These are phyloP conservation scores for Etheostoma spectabile DNA, from an alignment of 2,113 vertebrate species.

Conservation along the genomic window DNA sequence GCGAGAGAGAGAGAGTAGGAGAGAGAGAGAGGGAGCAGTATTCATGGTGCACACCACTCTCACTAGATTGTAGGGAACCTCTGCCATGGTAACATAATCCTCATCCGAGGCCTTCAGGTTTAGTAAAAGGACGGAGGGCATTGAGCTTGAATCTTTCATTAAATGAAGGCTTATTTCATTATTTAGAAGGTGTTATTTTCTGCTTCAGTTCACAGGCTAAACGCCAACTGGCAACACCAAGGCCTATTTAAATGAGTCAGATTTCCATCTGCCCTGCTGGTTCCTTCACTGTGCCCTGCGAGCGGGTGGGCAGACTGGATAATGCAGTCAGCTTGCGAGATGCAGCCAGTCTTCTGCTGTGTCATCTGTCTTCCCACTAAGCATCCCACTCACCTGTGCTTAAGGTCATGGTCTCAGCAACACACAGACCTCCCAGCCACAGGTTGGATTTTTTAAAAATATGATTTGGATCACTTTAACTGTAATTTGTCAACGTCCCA, in stretches of 20 bases:
- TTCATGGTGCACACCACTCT: constrained; percentile 39
- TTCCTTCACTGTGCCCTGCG: constrained; percentile 39
- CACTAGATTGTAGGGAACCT: constrained; percentile 42
- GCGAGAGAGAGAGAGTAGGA: neutral
- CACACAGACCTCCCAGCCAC: constrained; percentile 45
- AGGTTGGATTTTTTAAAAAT: constrained; percentile 37
- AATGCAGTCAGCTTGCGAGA: constrained; percentile 60
- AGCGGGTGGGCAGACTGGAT: constrained; percentile 64
- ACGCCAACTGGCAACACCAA: constrained; percentile 81
- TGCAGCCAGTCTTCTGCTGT: constrained; percentile 52
- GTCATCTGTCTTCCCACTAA: constrained; percentile 56
- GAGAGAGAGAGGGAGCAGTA: constrained; percentile 38
- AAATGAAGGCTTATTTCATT: constrained; percentile 80
- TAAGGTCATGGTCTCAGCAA: constrained; percentile 31
- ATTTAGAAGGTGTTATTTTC: constrained; percentile 83
- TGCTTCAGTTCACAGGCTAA: constrained; percentile 77
- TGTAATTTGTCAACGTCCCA: neutral
- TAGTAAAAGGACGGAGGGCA: constrained; percentile 59
- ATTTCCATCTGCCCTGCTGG: constrained; percentile 82
- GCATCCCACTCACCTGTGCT: constrained; percentile 63
- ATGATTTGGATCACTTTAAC: neutral
- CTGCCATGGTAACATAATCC: constrained; percentile 67
- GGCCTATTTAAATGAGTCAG: constrained; percentile 79
- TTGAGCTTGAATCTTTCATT: constrained; percentile 78
- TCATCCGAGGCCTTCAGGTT: constrained; percentile 71